phyloP scores from a whole-genome alignment of 37 sponge, comb jelly and placozoan genomes.

The Diacarnus erythraeanus region DNA sequence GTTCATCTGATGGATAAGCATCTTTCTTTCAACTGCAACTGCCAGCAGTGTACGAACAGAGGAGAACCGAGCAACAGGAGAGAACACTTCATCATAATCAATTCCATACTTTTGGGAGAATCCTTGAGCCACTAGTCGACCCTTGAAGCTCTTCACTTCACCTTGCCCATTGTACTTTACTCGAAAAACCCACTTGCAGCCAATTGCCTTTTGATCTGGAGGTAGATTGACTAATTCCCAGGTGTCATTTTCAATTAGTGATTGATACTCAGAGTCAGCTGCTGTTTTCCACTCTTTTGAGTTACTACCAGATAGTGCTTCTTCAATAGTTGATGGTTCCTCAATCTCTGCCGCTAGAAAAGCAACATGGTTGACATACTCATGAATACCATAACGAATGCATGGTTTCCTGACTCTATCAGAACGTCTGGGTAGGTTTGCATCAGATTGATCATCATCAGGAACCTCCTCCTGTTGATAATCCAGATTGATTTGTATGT shows the following conservation, averaged over 20 bases:
- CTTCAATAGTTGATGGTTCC: constrained; percentile 7
- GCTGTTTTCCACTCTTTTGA: constrained; percentile 45
- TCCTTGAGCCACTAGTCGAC: constrained; percentile 58
- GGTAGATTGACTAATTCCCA: constrained; percentile 49
- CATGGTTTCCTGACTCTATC: constrained; percentile 5
- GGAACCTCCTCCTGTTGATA: not conserved
- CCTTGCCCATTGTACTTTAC: constrained; percentile 32
- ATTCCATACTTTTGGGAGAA: constrained; percentile 33
- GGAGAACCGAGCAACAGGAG: constrained; percentile 36
- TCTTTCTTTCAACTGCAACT: constrained; percentile 20
- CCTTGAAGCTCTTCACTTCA: constrained; percentile 35
- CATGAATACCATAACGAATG: constrained; percentile 35
- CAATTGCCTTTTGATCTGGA: constrained; percentile 26
- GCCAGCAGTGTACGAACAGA: constrained; percentile 37
- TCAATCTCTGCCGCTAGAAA: not conserved
- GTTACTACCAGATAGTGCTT: constrained; percentile 10
- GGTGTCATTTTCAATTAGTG: constrained; percentile 48
- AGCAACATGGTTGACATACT: constrained; percentile 18
- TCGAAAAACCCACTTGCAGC: constrained; percentile 49
- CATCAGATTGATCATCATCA: not conserved
- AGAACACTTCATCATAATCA: constrained; percentile 64
- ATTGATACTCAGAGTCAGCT: constrained; percentile 55
- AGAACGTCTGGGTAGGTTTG: not conserved
- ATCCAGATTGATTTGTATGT: too few species aligned
- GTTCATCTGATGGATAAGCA: constrained; percentile 41